Conservation (phyloP, 2,113 vertebrate genomes). For the Apeltes quadracus region DNA sequence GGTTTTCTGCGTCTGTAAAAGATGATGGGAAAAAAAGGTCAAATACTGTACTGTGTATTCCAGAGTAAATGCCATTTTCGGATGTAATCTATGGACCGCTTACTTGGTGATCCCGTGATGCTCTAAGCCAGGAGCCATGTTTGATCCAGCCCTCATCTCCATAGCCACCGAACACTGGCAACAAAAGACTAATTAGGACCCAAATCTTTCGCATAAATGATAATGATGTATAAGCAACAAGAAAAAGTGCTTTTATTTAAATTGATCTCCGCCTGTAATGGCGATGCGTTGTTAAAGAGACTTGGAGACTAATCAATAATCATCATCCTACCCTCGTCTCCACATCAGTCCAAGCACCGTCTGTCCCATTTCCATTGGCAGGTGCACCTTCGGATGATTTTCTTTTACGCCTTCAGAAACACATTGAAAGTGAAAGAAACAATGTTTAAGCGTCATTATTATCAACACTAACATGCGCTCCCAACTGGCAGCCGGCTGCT, state of each 20-base stretch:
- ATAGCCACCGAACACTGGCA: constrained; percentile 90
- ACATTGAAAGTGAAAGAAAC: not conserved
- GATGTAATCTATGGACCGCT: constrained; percentile 33
- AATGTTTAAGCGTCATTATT: not conserved
- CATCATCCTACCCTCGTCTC: constrained; percentile 87
- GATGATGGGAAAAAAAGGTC: constrained; percentile 15
- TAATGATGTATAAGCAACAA: not conserved
- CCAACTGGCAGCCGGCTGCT: not conserved
- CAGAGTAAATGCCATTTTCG: not conserved
- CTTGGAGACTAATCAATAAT: not conserved
- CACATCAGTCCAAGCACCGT: constrained; percentile 90
- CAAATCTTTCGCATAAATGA: not conserved
- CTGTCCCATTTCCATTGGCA: constrained; percentile 61
- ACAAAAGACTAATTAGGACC: constrained; percentile 9
- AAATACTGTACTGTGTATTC: not conserved
- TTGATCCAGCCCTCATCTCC: constrained; percentile 93
- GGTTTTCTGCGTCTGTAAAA: constrained; percentile 89
- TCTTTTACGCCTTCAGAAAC: constrained; percentile 84
- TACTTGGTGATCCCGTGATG: constrained; percentile 93
- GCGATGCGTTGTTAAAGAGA: not conserved
- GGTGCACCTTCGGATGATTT: constrained; percentile 81
- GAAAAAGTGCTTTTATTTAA: not conserved
- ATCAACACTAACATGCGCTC: not conserved
- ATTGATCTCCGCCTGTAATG: not conserved
- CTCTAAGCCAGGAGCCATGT: constrained; percentile 87